Base-by-base conservation (phyloP, 2,797 vertebrate genomes). In the Neosalanx taihuensis region DNA sequence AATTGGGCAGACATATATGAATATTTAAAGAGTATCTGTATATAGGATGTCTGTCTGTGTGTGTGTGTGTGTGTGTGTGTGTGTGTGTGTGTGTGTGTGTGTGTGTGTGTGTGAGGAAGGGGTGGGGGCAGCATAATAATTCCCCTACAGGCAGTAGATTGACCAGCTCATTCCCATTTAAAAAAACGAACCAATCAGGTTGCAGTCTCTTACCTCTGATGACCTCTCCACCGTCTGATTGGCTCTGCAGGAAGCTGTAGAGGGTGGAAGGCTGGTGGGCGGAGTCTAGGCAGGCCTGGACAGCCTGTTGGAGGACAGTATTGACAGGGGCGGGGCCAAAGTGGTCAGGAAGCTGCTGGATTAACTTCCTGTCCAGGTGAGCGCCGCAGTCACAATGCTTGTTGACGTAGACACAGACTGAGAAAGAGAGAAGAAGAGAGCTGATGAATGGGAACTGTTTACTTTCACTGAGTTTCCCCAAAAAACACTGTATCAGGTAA, bases 391-490 rank as follows among this genome's bases (percentile, higher is more conserved):
- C 86, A 6, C 97, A 96, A 65, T 97, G 93, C 81, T 98, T 98
- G 90, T 98, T 99, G 79, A 99, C 92, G 70, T 99, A 98, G 68
- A 99, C 96, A 71, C 96, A 98, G 79, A 99, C 97, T 99, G 85
- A 68, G 79, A 20, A 46, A 13, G 41, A 13, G 41, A 12, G 10
- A 46, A 13, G 10, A 46, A 46, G 13, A 46, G 12, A 12, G 13
- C 13, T 9, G 9, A 46, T 46, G 41, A 13, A 10, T 12, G 37
- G 37, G 7, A 41, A 41, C 37, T 41, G n/a, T n/a, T 9, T 41
- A 0, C 51, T 53, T 53, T 53, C 2, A 53, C 7, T 53, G 51
- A 17, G 51, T 5, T 53, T 53, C 6, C 18, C 51, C 1, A 17
- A 17, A 17, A 53, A 15, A 7, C 12, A 41, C 37, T 41, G 10